phyloP scores from a whole-genome alignment of 2,797 vertebrate species.

The Cichlasoma orientale region DNA sequence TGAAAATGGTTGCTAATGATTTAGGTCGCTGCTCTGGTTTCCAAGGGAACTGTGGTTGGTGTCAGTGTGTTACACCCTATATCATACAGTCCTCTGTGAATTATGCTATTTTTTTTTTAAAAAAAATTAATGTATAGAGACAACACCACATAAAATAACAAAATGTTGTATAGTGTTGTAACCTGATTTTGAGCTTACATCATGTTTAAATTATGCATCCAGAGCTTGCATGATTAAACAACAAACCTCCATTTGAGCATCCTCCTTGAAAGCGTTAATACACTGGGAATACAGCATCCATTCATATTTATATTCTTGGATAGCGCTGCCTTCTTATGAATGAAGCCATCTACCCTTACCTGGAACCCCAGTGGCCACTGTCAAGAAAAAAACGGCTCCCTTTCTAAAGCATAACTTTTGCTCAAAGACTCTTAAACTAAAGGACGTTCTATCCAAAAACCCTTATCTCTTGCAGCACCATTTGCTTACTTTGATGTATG shows the following conservation, averaged over 20 bases:
- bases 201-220: neutral
- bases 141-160: neutral
- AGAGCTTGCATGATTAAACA: neutral
- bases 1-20: slow-evolving; percentile 72
- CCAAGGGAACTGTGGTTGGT: slow-evolving; percentile 74
- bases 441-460: neutral
- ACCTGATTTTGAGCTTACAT: neutral
- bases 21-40: slow-evolving; percentile 67
- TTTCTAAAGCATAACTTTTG: slow-evolving; percentile 12
- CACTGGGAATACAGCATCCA: neutral
- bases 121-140: neutral
- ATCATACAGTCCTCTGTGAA: slow-evolving; percentile 3
- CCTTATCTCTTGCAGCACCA: neutral
- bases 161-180: neutral
- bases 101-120: neutral
- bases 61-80: slow-evolving; percentile 35
- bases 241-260: neutral
- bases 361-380: neutral
- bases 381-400: neutral
- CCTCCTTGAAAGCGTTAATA: neutral
- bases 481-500: neutral
- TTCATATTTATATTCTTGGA: slow-evolving; percentile 15
- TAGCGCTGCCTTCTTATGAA: slow-evolving; percentile 30
- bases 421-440: neutral
- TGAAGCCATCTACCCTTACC: slow-evolving; percentile 32